Percentiles rank a stretch among this genome's conserved stretches.
Evolutionary conservation across 2,113 vertebrate genomes (phyloP).

Genomic region (Psilopsiagon aurifrons): DNA sequence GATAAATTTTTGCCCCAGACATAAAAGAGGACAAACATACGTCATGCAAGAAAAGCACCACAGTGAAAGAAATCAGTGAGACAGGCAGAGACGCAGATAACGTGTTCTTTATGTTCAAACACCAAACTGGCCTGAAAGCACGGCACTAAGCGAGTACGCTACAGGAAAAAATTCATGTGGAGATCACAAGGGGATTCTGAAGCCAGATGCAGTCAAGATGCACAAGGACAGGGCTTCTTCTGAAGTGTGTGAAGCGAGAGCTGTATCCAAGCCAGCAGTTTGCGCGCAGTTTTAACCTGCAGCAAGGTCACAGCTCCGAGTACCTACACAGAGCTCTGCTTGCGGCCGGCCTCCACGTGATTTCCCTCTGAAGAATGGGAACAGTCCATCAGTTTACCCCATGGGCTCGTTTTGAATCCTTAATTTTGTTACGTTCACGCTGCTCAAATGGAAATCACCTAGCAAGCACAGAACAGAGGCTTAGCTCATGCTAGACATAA

Average conservation of each 20-base stretch:
- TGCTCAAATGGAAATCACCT: conserved; percentile 43
- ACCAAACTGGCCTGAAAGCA: not conserved
- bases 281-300: not conserved
- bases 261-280: not conserved
- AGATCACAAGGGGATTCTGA: not conserved
- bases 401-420: not conserved
- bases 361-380: not conserved
- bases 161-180: not conserved
- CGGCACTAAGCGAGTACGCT: not conserved
- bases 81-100: conserved; percentile 20
- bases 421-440: not conserved
- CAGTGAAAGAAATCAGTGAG: conserved; percentile 23
- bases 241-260: not conserved
- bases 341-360: not conserved
- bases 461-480: not conserved
- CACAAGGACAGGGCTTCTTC: not conserved
- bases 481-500: conserved; percentile 24
- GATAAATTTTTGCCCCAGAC: conserved; percentile 32
- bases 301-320: not conserved
- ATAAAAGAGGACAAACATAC: conserved; percentile 20
- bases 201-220: not conserved
- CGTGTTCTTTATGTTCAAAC: not conserved
- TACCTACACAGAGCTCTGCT: not conserved
- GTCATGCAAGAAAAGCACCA: not conserved
- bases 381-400: not conserved